A percentile compares a stretch with the other conserved stretches of the same genome.
phyloP scores from a whole-genome alignment of 2,888 invertebrate species.

The Ptychoptera contaminata region DNA sequence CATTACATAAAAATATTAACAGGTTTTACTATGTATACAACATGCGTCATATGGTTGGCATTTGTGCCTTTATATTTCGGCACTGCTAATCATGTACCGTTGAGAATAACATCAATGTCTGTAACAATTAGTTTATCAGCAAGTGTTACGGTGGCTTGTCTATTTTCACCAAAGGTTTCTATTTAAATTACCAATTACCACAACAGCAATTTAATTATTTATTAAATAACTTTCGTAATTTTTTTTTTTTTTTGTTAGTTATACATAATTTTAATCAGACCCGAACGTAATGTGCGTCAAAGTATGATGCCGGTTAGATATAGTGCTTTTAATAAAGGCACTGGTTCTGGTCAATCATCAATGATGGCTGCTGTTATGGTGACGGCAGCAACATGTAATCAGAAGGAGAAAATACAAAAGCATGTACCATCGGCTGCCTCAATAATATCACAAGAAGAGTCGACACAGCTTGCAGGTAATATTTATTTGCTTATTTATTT shows the following conservation, averaged over 20 bases:
- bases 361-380: conserved; percentile 54
- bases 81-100: conserved; percentile 80
- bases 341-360: conserved; percentile 42
- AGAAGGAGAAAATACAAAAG: conserved; percentile 47
- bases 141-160: conserved; percentile 81
- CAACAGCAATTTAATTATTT: conserved; percentile 15
- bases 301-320: conserved; percentile 65
- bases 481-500: neutral
- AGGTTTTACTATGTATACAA: conserved; percentile 98
- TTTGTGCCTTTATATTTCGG: conserved; percentile 96
- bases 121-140: conserved; percentile 90
- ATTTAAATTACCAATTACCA: too few species aligned
- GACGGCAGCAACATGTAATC: conserved; percentile 49
- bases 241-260: conserved; percentile 43
- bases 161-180: conserved; percentile 89
- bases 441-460: conserved; percentile 4
- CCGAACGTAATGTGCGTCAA: conserved; percentile 78
- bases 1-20: conserved; percentile 9
- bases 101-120: conserved; percentile 89
- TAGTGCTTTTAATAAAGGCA: conserved; percentile 44
- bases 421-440: conserved; percentile 31
- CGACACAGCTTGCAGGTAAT: conserved; percentile 1
- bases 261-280: conserved; percentile 77
- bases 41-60: conserved; percentile 94
- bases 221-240: conserved; percentile 6